phyloP scores from a whole-genome alignment of 2,888 invertebrate species.

The Dascillus cervinus region DNA sequence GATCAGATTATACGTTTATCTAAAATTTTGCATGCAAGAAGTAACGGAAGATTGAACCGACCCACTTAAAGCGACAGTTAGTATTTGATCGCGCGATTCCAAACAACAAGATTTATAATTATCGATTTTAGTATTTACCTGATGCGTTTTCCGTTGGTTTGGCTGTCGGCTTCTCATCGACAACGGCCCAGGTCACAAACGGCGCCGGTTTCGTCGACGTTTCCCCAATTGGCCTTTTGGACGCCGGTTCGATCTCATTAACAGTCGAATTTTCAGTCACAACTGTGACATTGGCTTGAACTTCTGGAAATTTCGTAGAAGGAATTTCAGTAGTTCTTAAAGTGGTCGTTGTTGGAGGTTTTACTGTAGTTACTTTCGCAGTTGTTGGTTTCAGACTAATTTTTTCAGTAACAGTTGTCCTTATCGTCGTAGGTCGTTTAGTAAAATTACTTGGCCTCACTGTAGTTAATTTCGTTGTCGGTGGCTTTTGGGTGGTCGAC shows the following conservation, averaged over 20 bases:
- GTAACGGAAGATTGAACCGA: too few species aligned
- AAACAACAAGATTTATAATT: too few species aligned
- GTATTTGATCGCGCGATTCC: too few species aligned
- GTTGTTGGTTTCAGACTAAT: slow-evolving; percentile 21
- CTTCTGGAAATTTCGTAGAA: slow-evolving; percentile 11
- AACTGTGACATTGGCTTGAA: slow-evolving; percentile 22
- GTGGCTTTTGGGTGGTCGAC: slow-evolving; percentile 32
- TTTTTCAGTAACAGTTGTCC: slow-evolving; percentile 24
- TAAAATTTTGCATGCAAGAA: too few species aligned
- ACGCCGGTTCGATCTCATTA: slow-evolving; percentile 31
- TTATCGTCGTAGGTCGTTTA: slow-evolving; percentile 29
- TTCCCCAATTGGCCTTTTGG: slow-evolving; percentile 13
- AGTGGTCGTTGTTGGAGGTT: slow-evolving; percentile 19
- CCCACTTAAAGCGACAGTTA: too few species aligned
- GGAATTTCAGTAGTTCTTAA: slow-evolving; percentile 8
- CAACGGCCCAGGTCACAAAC: slow-evolving; percentile 21
- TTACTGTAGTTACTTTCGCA: slow-evolving; percentile 18
- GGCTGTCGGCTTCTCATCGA: slow-evolving; percentile 6
- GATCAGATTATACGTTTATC: too few species aligned
- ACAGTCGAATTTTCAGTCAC: slow-evolving; percentile 30
- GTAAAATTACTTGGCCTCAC: slow-evolving; percentile 22
- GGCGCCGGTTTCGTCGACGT: slow-evolving; percentile 12
- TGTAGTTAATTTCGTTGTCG: too few species aligned
- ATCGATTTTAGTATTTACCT: too few species aligned
- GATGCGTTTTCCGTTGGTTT: too few species aligned